phyloP scores from a whole-genome alignment of 2,113 vertebrate genomes.

The Alaudala cheleensis region DNA sequence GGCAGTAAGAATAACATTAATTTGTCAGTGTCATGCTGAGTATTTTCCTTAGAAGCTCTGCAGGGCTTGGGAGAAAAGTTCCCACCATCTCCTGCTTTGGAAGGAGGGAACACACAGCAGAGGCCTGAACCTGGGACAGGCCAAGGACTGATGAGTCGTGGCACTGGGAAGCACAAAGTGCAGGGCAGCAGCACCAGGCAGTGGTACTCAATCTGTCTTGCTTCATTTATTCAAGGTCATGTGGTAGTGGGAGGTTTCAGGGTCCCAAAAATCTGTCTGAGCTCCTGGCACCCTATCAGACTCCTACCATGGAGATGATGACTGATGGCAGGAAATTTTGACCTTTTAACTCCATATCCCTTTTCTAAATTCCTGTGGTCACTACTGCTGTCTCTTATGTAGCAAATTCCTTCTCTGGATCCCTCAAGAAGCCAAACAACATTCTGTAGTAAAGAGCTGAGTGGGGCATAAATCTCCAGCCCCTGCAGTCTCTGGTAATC shows the following conservation, averaged over 20 bases:
- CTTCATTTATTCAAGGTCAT: background rate
- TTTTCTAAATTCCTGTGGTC: constrained; percentile 60
- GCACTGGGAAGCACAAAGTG: background rate
- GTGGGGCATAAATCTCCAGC: background rate
- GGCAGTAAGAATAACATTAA: background rate
- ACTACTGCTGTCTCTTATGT: constrained; percentile 32
- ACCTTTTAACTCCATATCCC: constrained; percentile 49
- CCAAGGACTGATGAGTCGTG: background rate
- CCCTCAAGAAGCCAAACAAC: constrained; percentile 26
- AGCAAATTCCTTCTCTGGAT: background rate
- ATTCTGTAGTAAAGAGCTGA: constrained; percentile 22
- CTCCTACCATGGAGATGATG: background rate
- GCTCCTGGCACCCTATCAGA: background rate
- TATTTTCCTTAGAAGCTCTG: background rate
- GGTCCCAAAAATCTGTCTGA: background rate
- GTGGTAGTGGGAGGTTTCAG: background rate
- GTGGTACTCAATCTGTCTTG: background rate
- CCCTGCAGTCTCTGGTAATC: background rate
- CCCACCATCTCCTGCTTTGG: background rate
- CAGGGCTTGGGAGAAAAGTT: background rate
- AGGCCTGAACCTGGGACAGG: background rate
- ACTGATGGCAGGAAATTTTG: constrained; percentile 39
- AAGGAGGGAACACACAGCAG: background rate
- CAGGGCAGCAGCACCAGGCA: background rate
- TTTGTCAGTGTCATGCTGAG: background rate